A percentile compares a stretch with the other conserved stretches of the same genome.
Evolutionary conservation across 1,140 invertebrate genomes (phyloP).

Genomic region (Drosophila littoralis): DNA sequence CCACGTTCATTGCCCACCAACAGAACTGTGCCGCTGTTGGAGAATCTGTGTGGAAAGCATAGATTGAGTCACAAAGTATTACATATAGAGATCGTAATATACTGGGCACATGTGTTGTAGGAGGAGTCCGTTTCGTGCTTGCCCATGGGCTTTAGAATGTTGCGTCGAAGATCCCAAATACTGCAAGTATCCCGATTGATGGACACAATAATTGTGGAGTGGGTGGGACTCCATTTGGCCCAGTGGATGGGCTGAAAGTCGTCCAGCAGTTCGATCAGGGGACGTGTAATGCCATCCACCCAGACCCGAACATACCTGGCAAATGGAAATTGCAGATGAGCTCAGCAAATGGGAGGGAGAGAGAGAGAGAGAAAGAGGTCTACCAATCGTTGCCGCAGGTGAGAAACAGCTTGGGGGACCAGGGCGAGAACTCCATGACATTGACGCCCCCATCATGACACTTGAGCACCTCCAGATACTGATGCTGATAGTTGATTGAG

Average conservation of each 20-base stretch:
- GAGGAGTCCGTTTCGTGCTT: constrained; percentile 81
- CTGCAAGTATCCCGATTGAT: constrained; percentile 88
- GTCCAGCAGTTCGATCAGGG: constrained; percentile 87
- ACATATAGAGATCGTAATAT: background rate
- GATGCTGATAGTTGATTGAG: constrained; percentile 88
- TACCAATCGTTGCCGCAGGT: constrained; percentile 94
- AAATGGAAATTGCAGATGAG: background rate
- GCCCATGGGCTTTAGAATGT: constrained; percentile 87
- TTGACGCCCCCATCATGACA: constrained; percentile 93
- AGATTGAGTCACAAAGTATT: background rate
- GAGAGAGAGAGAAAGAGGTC: constrained; percentile 1
- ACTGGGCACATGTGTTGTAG: constrained; percentile 66
- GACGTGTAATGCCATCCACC: constrained; percentile 88
- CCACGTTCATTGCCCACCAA: constrained; percentile 88
- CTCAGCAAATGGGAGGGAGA: no score
- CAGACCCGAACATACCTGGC: constrained; percentile 88
- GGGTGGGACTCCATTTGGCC: constrained; percentile 92
- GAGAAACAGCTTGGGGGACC: constrained; percentile 90
- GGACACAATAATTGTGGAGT: constrained; percentile 92
- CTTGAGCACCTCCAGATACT: constrained; percentile 89
- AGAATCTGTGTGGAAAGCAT: constrained; percentile 85
- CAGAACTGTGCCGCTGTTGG: constrained; percentile 87
- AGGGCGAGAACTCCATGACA: constrained; percentile 91
- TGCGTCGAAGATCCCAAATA: constrained; percentile 90
- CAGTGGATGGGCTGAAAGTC: constrained; percentile 87